Base-by-base conservation (phyloP, 2,113 vertebrate genomes). In the Crocuta crocuta region DNA sequence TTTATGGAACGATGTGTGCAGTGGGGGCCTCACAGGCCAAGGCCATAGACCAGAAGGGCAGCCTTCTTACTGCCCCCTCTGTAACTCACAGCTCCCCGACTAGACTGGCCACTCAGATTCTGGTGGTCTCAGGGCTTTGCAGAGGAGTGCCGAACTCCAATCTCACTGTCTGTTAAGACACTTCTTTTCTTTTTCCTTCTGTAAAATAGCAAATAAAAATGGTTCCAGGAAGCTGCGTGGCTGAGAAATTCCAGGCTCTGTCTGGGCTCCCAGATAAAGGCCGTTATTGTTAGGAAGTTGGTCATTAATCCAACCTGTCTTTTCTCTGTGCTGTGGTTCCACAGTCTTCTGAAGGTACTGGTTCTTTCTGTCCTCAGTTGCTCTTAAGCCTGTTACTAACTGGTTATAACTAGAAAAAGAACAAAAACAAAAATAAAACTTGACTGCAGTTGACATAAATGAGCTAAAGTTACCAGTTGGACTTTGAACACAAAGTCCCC, bases 151-250 rank as follows among this genome's bases (percentile, higher is more conserved):
- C 61, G 74, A 94, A 43, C 45, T 76, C 81, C 82, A 39, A 70
- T 80, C 87, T 92, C 76, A 39, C 65, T 97, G 94, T 96, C 97
- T 96, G 94, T 94, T 96, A 55, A 97, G 76, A 94, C 48, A 87
- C 63, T 93, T 96, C 91, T 89, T 24, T 94, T 97, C 91, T 82
- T 95, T 73, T 91, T 90, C 50, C 68, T 84, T 87, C 87, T 78
- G 23, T 97, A 97, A 97, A 96, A 96, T 92, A 88, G 73, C 92
- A 97, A 96, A 97, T 96, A 96, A 98, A 98, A 98, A 97, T 98
- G 92, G 94, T 95, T 97, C 74, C 90, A 90, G 95, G 94, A 98
- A 98, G 35, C 96, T 92, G 68, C 63, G 92, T 87, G 86, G 89
- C 94, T 89, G 94, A 98, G 90, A 97, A 94, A 96, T 94, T 95